Conservation (phyloP, 2,113 vertebrate species). For the Eptesicus fuscus region DNA sequence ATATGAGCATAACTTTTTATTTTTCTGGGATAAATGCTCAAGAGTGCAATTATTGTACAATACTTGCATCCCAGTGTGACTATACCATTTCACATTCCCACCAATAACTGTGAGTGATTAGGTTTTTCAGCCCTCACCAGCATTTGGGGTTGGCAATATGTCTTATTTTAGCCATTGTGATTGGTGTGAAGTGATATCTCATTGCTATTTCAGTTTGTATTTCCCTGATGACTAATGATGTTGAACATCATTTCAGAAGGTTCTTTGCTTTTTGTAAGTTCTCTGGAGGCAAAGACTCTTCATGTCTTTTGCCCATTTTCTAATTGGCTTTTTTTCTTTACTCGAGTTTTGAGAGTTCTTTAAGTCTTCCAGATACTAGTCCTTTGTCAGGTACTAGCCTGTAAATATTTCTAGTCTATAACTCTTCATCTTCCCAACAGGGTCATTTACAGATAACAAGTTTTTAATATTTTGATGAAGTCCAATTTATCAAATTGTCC, state of each 20-base stretch:
- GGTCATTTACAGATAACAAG: not conserved
- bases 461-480: not conserved
- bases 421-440: not conserved
- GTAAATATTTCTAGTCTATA: not conserved
- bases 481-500: not conserved
- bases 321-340: not conserved
- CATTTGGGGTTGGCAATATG: not conserved
- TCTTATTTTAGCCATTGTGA: not conserved
- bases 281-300: not conserved
- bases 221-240: not conserved
- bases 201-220: not conserved
- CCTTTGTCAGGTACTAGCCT: not conserved
- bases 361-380: not conserved
- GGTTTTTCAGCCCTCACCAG: not conserved
- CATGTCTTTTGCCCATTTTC: not conserved
- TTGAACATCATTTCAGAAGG: not conserved
- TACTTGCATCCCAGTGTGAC: not conserved
- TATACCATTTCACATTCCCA: not conserved
- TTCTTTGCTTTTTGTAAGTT: not conserved
- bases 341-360: not conserved
- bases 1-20: not conserved
- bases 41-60: fast-evolving
- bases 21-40: not conserved
- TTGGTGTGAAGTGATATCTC: too few relatives aligned
- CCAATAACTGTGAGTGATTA: fast-evolving